phyloP scores from a whole-genome alignment of 2,797 vertebrate genomes.

The Poliocrania exsul region DNA sequence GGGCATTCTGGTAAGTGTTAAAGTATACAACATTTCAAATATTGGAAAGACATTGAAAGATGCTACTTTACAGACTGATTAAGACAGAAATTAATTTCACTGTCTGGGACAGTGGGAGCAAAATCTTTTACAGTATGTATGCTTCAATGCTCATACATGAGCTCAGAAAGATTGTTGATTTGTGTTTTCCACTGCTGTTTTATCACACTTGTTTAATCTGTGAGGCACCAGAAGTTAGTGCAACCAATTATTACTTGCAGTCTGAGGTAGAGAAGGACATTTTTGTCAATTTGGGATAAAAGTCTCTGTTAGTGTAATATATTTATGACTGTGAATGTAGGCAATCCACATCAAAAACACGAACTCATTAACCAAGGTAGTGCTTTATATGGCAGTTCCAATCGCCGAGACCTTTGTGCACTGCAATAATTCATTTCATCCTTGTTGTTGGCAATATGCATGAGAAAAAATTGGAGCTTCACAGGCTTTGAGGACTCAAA shows the following conservation, averaged over 20 bases:
- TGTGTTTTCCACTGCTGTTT: background rate
- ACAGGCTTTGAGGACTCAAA: background rate
- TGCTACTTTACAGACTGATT: background rate
- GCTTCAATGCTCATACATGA: background rate
- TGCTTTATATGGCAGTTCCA: background rate
- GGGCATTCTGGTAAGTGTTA: slow-evolving; percentile 3
- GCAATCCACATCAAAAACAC: background rate
- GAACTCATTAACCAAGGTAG: background rate
- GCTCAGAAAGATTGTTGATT: background rate
- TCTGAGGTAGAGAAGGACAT: background rate
- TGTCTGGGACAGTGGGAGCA: background rate
- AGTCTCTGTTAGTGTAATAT: background rate
- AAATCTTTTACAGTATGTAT: background rate
- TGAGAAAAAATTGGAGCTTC: background rate
- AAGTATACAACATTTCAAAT: background rate
- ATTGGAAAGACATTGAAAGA: background rate
- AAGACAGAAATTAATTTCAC: background rate
- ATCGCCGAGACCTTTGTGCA: background rate
- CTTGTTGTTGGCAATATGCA: background rate
- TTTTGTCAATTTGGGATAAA: background rate
- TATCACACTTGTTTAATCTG: background rate
- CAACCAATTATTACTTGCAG: background rate
- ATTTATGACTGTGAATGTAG: background rate
- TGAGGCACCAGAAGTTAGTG: background rate
- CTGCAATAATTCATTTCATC: background rate